Evolutionary conservation across 2,113 vertebrate genomes (phyloP).

Genomic region (Platycercus adscitus): DNA sequence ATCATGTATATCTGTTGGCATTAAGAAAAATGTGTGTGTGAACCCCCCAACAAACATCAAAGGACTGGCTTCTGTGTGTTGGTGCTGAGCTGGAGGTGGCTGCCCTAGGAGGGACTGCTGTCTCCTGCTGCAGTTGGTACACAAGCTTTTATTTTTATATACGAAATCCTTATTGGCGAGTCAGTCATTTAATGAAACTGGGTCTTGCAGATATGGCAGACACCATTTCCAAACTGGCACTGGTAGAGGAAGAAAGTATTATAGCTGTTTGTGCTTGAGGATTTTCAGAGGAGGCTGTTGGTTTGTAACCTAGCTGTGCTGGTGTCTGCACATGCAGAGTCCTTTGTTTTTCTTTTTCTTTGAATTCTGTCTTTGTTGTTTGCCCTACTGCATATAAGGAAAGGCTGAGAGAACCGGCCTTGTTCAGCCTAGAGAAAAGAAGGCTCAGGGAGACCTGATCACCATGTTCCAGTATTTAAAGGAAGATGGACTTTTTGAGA

Average conservation of each 20-base stretch:
- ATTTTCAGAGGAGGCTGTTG: not conserved
- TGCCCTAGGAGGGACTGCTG: not conserved
- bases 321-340: not conserved
- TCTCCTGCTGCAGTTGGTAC: not conserved
- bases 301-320: not conserved
- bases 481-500: not conserved
- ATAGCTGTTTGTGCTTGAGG: not conserved
- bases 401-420: not conserved
- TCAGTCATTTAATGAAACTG: not conserved
- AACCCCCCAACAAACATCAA: accelerated
- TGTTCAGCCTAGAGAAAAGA: not conserved
- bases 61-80: not conserved
- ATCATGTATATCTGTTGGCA: not conserved
- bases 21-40: not conserved
- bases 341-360: not conserved
- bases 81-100: not conserved
- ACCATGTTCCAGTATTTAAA: not conserved
- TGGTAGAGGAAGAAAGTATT: not conserved
- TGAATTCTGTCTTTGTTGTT: not conserved
- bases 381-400: not conserved
- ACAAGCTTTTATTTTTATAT: not conserved
- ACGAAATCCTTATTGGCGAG: not conserved
- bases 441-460: not conserved
- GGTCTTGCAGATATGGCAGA: not conserved
- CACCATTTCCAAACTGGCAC: not conserved